Percentiles rank a stretch among this genome's conserved stretches.
Conservation (phyloP, 2,888 invertebrate species). For the Balanococcus diminutus region DNA sequence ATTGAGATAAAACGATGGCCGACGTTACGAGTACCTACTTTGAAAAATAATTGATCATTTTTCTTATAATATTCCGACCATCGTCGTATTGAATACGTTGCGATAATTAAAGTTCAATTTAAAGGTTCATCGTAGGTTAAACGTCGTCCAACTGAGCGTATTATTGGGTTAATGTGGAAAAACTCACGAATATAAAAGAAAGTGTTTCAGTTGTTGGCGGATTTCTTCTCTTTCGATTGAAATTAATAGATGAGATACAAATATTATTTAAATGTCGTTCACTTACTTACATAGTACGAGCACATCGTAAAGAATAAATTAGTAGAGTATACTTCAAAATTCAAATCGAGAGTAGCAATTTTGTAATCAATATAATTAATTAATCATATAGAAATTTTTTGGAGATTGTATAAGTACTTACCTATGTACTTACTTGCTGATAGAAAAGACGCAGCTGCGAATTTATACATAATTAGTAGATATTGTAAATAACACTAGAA, state of each 20-base stretch:
- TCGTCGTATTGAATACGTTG: not conserved
- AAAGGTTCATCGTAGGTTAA: slow-evolving; percentile 29
- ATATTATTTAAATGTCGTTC: no score
- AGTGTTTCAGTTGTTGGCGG: not conserved
- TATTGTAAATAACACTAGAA: no score
- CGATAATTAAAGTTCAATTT: slow-evolving; percentile 41
- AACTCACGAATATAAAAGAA: not conserved
- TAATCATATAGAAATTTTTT: no score
- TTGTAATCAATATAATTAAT: not conserved
- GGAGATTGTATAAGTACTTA: no score
- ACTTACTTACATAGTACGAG: not conserved
- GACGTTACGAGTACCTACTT: no score
- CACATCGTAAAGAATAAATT: not conserved
- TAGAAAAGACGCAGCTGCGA: no score
- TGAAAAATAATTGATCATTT: slow-evolving; percentile 24
- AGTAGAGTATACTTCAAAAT: not conserved
- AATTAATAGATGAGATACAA: not conserved
- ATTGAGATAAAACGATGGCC: not conserved
- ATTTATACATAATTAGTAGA: no score
- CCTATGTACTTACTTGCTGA: no score
- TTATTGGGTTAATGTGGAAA: not conserved
- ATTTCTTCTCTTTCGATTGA: not conserved
- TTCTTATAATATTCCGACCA: not conserved
- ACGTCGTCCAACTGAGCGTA: not conserved
- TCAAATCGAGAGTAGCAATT: not conserved